Evolutionary conservation across 2,113 vertebrate genomes (phyloP), one percentile per base, ranked within the genome.

Genomic region (Orycteropus afer): DNA sequence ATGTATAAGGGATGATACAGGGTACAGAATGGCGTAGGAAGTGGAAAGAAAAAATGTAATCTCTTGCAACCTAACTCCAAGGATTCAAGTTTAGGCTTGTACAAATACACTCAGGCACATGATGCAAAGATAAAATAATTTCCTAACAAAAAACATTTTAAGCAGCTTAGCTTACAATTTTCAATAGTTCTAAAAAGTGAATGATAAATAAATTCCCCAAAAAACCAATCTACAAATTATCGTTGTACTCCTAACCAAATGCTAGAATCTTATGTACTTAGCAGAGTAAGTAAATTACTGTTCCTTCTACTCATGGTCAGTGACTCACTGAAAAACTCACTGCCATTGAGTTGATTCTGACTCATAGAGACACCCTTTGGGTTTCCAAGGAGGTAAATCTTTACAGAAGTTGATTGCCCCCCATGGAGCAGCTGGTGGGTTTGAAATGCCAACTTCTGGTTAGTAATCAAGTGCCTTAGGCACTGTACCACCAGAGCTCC

Each of bases 191-290:
- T 42, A 91, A 4, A 95, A 81, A 96, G 4, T 3, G 92, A 77
- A 90, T 57, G 47, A 17, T 55, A 90, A 90, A 51, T 81, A 77
- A 95, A 97, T 92, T 86, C 42, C 57, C 25, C 10, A 27, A 6
- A 49, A 74, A 93, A 86, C 67, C 97, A 79, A 4, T 7, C 2
- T 12, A 32, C 63, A 86, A 97, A 93, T 76, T 81, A 63, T 2
- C 1, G 93, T 14, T 94, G 2, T 59, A 37, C 47, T 95, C 84
- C 37, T 93, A 95, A 95, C 67, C 77, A 65, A 80, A 69, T 85
- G 82, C 92, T 97, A 82, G 76, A 90, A 67, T 79, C 51, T 69
- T 76, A 95, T 81, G 93, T 82, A 86, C 59, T 95, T 67, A 84
- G 15, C 29, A 81, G 57, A 59, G 14, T 96, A 89, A 92, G 3